Conservation (phyloP, 2,113 vertebrate genomes). For the Rutilus rutilus region DNA sequence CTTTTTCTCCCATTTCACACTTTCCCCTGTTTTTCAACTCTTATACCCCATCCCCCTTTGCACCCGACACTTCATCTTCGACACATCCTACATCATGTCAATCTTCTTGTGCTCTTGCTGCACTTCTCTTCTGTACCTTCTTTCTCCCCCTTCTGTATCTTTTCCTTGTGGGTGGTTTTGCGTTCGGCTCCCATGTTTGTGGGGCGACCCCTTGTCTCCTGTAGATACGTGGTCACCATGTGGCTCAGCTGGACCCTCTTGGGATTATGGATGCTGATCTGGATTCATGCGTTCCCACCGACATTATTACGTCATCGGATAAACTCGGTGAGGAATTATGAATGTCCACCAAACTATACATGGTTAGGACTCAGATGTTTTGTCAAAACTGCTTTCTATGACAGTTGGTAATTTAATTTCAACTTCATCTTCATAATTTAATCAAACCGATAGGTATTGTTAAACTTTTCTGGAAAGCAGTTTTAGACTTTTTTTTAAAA, state of each 20-base stretch:
- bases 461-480: conserved; percentile 35
- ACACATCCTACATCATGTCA: conserved; percentile 23
- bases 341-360: background rate
- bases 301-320: conserved; percentile 98
- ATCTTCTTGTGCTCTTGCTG: conserved; percentile 12
- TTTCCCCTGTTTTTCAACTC: background rate
- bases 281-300: conserved; percentile 95
- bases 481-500: background rate
- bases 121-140: conserved; percentile 2
- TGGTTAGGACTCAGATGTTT: background rate
- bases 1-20: background rate
- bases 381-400: conserved; percentile 16
- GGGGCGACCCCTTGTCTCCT: conserved; percentile 56
- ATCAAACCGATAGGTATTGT: background rate
- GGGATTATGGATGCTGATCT: conserved; percentile 99
- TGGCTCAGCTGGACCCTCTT: conserved; percentile 98
- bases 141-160: background rate
- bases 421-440: background rate
- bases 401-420: background rate
- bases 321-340: conserved; percentile 95
- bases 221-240: conserved; percentile 99
- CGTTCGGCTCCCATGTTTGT: conserved; percentile 15
- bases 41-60: background rate
- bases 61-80: conserved; percentile 11
- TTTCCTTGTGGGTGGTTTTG: conserved; percentile 46